Conservation (phyloP, 2,888 invertebrate genomes). For the Microplitis deprimator region DNA sequence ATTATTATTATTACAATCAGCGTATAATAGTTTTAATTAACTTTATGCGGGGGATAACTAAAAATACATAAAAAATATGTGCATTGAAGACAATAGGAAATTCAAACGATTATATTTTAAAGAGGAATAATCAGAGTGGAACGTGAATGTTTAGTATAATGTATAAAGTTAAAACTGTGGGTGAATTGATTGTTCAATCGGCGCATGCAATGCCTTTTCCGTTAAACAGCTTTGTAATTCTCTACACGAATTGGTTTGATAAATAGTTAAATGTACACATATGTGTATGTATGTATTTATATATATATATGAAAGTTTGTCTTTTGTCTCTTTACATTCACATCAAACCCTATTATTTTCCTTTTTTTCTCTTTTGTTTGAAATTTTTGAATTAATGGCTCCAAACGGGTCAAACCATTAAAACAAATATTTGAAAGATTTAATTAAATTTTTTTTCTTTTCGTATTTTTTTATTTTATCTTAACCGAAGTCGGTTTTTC, state of each 20-base stretch:
- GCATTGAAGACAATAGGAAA: background rate
- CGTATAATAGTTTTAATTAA: no score
- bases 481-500: background rate
- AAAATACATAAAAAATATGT: background rate
- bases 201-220: constrained; percentile 25
- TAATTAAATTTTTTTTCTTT: constrained; percentile 3
- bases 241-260: constrained; percentile 24
- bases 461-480: constrained; percentile 4
- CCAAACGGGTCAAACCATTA: constrained; percentile 2
- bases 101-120: constrained; percentile 2
- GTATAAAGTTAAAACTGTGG: background rate
- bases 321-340: constrained; percentile 10
- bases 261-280: constrained; percentile 33
- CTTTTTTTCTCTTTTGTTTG: background rate
- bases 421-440: background rate
- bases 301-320: constrained; percentile 6
- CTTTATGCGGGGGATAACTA: no score
- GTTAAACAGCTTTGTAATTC: constrained; percentile 35
- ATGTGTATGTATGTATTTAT: constrained; percentile 6
- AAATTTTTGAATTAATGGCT: constrained; percentile 35
- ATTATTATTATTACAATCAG: no score
- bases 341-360: constrained; percentile 28
- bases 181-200: constrained; percentile 23
- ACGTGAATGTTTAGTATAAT: constrained; percentile 1
- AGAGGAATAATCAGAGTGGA: constrained; percentile 28